Evolutionary conservation across 1,140 invertebrate genomes (phyloP), one percentile per base, ranked within the genome.

Genomic region (Leptonema lineaticorne): DNA sequence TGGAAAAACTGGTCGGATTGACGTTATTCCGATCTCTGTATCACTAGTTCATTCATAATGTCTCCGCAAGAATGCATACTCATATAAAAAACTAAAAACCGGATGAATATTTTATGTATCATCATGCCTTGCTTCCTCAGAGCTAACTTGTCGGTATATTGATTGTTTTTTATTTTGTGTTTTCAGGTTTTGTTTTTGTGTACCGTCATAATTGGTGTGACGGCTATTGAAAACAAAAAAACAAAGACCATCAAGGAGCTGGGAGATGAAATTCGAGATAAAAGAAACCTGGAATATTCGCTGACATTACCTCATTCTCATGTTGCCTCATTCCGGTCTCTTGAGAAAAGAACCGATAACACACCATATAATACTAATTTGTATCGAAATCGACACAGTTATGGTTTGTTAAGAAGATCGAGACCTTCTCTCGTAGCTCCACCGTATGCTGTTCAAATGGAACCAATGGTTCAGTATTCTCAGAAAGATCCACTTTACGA

Each of bases 391-490:
- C 70, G 71, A 63, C 69, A 67, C 20, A 63, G 70, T 26, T 76
- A 74, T 64, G 77, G 75, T 14, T 77, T 74, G 28, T 81, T 77
- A 68, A 74, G 80, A 50, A 82, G 84, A 77, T 81, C 82, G 68
- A 82, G 82, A 71, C 80, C 82, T 74, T 78, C 76, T 62, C 72
- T 78, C 30, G 75, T 79, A 29, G 75, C 81, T 58, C 89, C 89
- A 16, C 87, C 89, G 0, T 91, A 92, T 73, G 89, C 89, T 0
- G 90, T 92, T 0, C 88, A 89, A 76, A 91, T 92, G 90, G 89
- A 92, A 76, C 89, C 90, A 2, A 83, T 90, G 24, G 87, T 90
- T 2, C 89, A 90, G 68, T 92, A 92, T 72, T 92, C 90, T 0
- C 89, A 90, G 74, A 83, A 88, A 74, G 90, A 92, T 78, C 90